Base-by-base conservation (phyloP, 2,888 invertebrate genomes). In the Orgyia antiqua region DNA sequence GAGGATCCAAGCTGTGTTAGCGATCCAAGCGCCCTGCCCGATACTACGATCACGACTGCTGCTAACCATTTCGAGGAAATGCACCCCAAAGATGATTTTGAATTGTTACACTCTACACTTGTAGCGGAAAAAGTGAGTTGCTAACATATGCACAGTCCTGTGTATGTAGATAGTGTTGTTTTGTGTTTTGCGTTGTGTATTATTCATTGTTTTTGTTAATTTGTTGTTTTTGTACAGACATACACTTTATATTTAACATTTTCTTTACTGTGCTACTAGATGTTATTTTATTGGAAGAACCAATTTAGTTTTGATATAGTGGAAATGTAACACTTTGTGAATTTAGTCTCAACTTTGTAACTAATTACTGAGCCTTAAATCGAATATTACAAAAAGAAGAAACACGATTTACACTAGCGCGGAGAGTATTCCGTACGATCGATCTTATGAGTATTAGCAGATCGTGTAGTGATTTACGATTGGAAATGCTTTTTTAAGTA, bases 1-100 rank as follows among this genome's bases (percentile, higher is more conserved):
- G 90, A 90, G 70, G 90, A 91, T 74, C 88, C 89, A 35, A 87
- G 87, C 58, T 87, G 88, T 56, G 75, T 89, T 62, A 87, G 79
- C 65, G 87, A 87, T 63, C 75, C 83, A 39, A 76, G 75, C 54
- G 62, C 82, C 41, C 58, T 68, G 44, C 80, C 86, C 43, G 72
- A 88, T 36, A 51, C 84, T 28, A 64, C 80, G 27, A 60, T 55
- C 43, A 41, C 59, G 15, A 51, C 57, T 33, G 68, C 67, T 49
- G 53, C 68, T 68, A 95, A 94, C 88, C 91, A 92, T 76, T 94
- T 94, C 78, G 93, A 93, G 64, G 87, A 90, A 63, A 91, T 90
- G 71, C 91, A 90, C 51, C 95, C 95, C 29, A 95, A 94, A 87
- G 95, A 95, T 83, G 94, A 94, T 52, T 82, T 87, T 62, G 87